Evolutionary conservation across 2,113 vertebrate species (phyloP), one percentile per base, ranked within the genome.

Genomic region (Phrynosoma platyrhinos): DNA sequence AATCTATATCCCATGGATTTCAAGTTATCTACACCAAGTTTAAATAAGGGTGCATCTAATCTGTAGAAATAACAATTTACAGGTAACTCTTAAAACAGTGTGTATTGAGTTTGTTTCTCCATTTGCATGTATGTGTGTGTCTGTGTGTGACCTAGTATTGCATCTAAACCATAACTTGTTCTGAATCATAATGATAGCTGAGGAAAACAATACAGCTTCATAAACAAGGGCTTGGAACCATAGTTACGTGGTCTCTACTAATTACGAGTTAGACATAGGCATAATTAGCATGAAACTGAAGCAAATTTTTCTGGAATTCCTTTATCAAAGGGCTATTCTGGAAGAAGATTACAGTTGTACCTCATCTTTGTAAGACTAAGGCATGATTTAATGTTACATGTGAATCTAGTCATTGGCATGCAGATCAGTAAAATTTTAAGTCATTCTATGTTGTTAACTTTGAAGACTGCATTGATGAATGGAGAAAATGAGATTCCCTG

Each of bases 401-500:
- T 20, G 16, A 80, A 58, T 52, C n/a, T 53, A n/a, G 53, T 2
- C 1, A 32, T 0, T 90, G 90, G 91, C n/a, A 93, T 79, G 81
- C 47, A 92, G 42, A 40, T 89, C 84, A 93, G 68, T 62, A 83
- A 42, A 87, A 91, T 74, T 82, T 68, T 0, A 10, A 92, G 87
- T 55, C 92, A 88, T 47, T 66, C 80, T 93, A 91, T 90, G 90
- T 85, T 90, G 78, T 32, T 88, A 92, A 87, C 86, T 93, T 90
- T 52, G 87, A 91, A 93, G 81, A 62, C 81, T 91, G 53, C 83
- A 87, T 55, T 79, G 58, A 78, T 36, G 36, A 36, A 36, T 36
- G 36, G 13, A 89, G 83, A 82, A 71, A 84, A 82, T 77, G 88
- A 79, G 79, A 91, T 84, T 79, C 91, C 88, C 47, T 68, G 83